Evolutionary conservation across 30 jellyfish, hydroid and myxozoan genomes (phyloP).

Genomic region (Aurelia sp.): DNA sequence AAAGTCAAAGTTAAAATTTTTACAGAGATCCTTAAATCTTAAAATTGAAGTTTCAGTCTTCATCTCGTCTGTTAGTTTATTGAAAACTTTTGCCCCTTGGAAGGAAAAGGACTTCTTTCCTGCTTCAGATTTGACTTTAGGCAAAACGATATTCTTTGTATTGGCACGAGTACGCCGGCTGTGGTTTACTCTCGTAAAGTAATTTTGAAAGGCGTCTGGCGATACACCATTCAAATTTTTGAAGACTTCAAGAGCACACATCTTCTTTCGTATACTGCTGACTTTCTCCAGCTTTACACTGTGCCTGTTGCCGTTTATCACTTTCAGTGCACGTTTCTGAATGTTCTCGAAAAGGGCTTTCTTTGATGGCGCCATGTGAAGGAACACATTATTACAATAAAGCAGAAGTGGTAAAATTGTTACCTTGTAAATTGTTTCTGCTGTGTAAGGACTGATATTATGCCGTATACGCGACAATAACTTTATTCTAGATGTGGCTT

Average conservation of each 20-base stretch:
- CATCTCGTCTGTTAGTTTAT: constrained; percentile 17
- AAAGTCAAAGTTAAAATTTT: background rate
- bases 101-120: no score
- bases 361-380: constrained; percentile 40
- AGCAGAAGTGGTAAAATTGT: constrained; percentile 50
- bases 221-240: no score
- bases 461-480: no score
- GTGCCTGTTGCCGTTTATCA: constrained; percentile 27
- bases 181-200: no score
- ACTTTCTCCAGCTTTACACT: constrained; percentile 47
- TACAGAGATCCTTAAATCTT: constrained; percentile 42
- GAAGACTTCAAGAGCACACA: constrained; percentile 8
- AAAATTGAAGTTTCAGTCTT: constrained; percentile 58
- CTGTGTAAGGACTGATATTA: constrained; percentile 36
- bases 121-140: no score
- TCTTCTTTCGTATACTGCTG: constrained; percentile 32
- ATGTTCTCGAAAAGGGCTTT: constrained; percentile 38
- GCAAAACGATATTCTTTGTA: no score
- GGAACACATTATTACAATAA: constrained; percentile 45
- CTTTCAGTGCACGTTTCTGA: constrained; percentile 36
- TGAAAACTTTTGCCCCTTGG: constrained; percentile 31
- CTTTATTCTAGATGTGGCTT: no score
- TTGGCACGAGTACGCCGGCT: no score
- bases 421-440: constrained; percentile 35
- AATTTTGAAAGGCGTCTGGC: no score